Conservation (phyloP, 2,888 invertebrate species). For the Cetonia aurata region DNA sequence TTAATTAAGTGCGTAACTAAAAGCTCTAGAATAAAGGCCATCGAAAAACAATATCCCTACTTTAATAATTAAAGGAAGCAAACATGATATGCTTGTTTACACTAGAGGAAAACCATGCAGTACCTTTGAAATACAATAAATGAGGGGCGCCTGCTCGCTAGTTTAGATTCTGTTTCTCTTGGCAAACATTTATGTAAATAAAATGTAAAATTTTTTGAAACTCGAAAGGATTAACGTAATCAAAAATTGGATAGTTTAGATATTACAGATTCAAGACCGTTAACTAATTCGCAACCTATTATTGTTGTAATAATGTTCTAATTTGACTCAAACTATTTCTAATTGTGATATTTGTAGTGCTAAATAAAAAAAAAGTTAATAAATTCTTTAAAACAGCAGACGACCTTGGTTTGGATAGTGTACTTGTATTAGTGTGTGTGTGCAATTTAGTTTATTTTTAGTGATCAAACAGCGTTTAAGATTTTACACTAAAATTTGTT, state of each 20-base stretch:
- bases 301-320: too few species aligned
- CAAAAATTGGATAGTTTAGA: too few species aligned
- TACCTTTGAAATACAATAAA: not conserved
- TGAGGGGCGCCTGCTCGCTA: not conserved
- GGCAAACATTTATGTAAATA: conserved; percentile 7
- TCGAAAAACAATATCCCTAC: not conserved
- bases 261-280: too few species aligned
- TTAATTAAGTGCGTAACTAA: conserved; percentile 1
- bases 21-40: not conserved
- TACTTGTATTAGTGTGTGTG: not conserved
- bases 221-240: too few species aligned
- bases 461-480: not conserved
- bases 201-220: too few species aligned
- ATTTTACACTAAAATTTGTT: not conserved
- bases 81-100: not conserved
- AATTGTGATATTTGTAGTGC: too few species aligned
- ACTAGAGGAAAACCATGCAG: not conserved
- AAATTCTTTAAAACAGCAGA: not conserved
- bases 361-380: too few species aligned
- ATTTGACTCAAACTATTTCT: too few species aligned
- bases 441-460: conserved; percentile 6
- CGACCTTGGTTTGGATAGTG: conserved; percentile 13
- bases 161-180: conserved; percentile 12
- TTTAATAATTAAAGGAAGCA: not conserved
- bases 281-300: too few species aligned